phyloP scores from a whole-genome alignment of 2,797 vertebrate species.

The Artibeus jamaicensis region DNA sequence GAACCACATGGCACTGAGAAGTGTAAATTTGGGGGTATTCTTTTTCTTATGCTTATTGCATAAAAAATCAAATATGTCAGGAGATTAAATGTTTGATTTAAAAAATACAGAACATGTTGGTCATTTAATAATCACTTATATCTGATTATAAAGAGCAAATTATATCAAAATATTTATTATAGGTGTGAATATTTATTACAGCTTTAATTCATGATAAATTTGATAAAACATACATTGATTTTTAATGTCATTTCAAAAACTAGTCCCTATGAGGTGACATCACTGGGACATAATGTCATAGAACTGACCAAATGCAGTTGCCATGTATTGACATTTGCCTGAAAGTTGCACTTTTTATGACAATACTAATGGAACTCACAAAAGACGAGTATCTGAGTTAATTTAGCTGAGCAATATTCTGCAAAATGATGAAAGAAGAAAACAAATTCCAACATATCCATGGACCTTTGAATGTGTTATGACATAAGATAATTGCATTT shows the following conservation, averaged over 20 bases:
- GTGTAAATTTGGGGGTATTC: background rate
- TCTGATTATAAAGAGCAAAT: background rate
- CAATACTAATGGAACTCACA: background rate
- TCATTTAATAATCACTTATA: background rate
- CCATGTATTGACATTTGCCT: background rate
- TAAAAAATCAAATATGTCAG: background rate
- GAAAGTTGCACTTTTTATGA: background rate
- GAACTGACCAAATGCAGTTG: background rate
- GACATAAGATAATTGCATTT: constrained; percentile 43
- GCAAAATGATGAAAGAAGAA: background rate
- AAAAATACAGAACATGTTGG: background rate
- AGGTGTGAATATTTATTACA: background rate
- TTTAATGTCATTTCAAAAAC: background rate
- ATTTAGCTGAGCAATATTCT: background rate
- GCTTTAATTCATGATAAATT: background rate
- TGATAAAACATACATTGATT: background rate
- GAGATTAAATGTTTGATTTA: background rate
- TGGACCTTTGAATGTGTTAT: constrained; percentile 30
- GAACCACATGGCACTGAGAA: background rate
- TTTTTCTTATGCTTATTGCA: background rate
- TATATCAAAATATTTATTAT: background rate
- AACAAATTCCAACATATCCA: constrained; percentile 7
- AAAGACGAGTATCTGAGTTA: background rate
- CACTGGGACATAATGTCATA: background rate
- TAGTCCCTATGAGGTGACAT: background rate